phyloP scores from a whole-genome alignment of 2,797 vertebrate genomes.

The Eremophila alpestris region DNA sequence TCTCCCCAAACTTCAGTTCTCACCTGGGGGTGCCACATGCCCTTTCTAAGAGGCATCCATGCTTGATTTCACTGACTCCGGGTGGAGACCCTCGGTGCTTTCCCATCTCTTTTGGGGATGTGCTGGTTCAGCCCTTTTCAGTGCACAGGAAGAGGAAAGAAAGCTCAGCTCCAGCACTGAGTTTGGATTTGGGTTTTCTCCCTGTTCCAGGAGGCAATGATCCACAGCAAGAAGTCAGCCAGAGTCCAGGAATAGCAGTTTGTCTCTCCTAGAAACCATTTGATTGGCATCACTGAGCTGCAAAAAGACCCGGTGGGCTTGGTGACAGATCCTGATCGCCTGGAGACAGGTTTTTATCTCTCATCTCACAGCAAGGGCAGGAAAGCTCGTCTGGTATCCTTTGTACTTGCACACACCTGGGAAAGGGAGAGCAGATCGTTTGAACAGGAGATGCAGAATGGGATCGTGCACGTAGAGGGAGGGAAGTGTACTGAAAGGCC shows the following conservation, averaged over 20 bases:
- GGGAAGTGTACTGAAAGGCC: not conserved
- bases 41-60: not conserved
- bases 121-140: not conserved
- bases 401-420: not conserved
- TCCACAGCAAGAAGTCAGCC: not conserved
- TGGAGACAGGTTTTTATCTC: not conserved
- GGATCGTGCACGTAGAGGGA: not conserved
- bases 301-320: not conserved
- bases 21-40: not conserved
- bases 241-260: not conserved
- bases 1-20: not conserved
- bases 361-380: not conserved
- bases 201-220: not conserved
- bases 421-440: not conserved
- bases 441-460: not conserved
- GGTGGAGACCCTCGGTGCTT: not conserved
- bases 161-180: not conserved
- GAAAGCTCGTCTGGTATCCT: not conserved
- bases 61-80: not conserved
- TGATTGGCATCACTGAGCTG: slow-evolving; percentile 3
- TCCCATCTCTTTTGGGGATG: not conserved
- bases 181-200: not conserved
- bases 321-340: not conserved
- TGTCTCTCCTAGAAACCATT: not conserved
- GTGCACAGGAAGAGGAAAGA: not conserved